Evolutionary conservation across 2,797 vertebrate genomes (phyloP).

Genomic region (Alfaro cultratus): DNA sequence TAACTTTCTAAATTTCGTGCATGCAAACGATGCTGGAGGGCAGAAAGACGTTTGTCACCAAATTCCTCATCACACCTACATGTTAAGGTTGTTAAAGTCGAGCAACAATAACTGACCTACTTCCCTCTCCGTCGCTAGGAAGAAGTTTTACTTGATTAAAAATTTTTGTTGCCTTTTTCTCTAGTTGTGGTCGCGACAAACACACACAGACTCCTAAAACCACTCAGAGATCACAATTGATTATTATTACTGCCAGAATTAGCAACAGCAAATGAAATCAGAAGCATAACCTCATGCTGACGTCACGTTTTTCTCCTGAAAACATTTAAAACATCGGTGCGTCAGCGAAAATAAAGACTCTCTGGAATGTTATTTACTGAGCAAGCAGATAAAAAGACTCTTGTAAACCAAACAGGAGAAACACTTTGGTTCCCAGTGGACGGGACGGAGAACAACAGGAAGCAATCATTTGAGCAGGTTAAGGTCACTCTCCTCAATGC

Average conservation of each 20-base stretch:
- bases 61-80: too few species aligned
- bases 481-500: conserved; percentile 21
- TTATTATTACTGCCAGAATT: conserved; percentile 16
- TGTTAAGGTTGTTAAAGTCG: too few species aligned
- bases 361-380: conserved; percentile 80
- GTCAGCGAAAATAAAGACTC: background rate
- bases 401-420: conserved; percentile 57
- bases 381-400: conserved; percentile 70
- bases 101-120: too few species aligned
- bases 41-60: too few species aligned
- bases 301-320: background rate
- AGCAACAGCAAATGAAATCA: conserved; percentile 16
- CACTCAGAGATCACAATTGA: conserved; percentile 25
- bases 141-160: too few species aligned
- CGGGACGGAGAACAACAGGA: conserved; percentile 68
- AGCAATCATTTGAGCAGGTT: conserved; percentile 47
- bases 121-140: too few species aligned
- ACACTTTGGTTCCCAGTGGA: conserved; percentile 61
- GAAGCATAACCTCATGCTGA: conserved; percentile 15
- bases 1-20: too few species aligned
- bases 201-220: conserved; percentile 28
- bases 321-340: background rate
- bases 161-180: too few species aligned
- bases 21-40: too few species aligned
- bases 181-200: conserved; percentile 15